Base-by-base conservation (phyloP, 1,140 invertebrate species). In the Lanistes nyassanus region DNA sequence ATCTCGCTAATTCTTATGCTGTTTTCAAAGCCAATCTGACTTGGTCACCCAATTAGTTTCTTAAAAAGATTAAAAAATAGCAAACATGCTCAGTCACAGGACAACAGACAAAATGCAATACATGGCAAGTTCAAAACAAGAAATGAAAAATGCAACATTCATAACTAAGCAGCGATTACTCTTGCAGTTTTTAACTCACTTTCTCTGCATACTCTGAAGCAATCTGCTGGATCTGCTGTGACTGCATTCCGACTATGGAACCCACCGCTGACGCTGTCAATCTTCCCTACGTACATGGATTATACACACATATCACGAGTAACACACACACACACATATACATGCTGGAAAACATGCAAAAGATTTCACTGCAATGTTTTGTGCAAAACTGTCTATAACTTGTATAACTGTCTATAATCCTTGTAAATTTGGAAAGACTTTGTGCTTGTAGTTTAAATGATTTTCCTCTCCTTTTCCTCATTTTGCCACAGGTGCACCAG, bases 191-290 rank as follows among this genome's bases (percentile, higher is more conserved):
- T 60, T 29, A 67, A 74, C 83, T 84, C 79, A 89, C 88, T 81
- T 89, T 90, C 72, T 87, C 85, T 13, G 86, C 88, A 86, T 88
- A 90, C 76, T 90, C 87, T 31, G 85, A 87, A 2, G 88, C 88
- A 53, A 90, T 86, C 79, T 90, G 85, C 76, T 89, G 87, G 68
- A 90, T 90, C 66, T 90, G 86, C 19, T 80, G 83, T 21, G 89
- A 89, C 80, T 89, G 88, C 78, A 90, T 83, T 31, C 89, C 85
- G 64, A 90, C 88, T 55, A 90, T 88, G 23, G 88, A 85, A 3
- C 90, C 89, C 34, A 90, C 89, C 66, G 85, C 84, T 80, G 85
- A 88, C n/a, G 89, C 88, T 64, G 88, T 86, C 37, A 90, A 69
- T 79, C 87, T 90, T 65, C 85, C 85, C 87, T 89, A 58, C 19